These are phyloP conservation scores for Neodiprion lecontei DNA, from an alignment of 1,140 invertebrate species.

Conservation along the genomic window DNA sequence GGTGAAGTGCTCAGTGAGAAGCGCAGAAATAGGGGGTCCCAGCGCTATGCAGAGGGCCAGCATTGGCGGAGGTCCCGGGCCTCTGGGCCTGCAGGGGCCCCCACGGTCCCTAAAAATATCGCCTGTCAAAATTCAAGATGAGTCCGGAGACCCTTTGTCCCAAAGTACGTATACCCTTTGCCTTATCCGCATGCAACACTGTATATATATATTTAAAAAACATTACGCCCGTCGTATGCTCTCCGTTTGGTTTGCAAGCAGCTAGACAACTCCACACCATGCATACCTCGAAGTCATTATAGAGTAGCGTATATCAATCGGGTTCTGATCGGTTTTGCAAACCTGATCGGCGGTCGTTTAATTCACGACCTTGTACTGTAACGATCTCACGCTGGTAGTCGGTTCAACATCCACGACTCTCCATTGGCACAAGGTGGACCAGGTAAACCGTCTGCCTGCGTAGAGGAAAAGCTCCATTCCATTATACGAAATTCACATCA, in stretches of 20 bases:
- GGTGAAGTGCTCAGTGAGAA: slow-evolving; percentile 1
- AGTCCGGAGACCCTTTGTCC: slow-evolving; percentile 61
- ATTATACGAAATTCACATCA: no score
- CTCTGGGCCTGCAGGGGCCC: slow-evolving; percentile 57
- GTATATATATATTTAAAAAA: background rate
- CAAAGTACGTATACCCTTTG: slow-evolving; percentile 61
- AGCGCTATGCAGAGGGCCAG: slow-evolving; percentile 53
- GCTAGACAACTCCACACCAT: no score
- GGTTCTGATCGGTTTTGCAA: no score
- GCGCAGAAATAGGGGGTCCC: slow-evolving; percentile 48
- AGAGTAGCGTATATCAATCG: no score
- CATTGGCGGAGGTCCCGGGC: slow-evolving; percentile 51
- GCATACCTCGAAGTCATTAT: no score
- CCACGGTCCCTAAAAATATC: slow-evolving; percentile 66
- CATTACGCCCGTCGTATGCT: background rate
- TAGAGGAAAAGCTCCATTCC: no score
- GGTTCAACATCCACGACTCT: no score
- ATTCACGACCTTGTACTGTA: no score
- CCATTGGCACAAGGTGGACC: no score
- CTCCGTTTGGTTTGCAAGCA: background rate
- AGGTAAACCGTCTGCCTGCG: no score
- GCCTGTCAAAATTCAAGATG: slow-evolving; percentile 64
- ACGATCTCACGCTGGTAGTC: no score
- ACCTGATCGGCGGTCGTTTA: no score
- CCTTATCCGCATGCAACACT: background rate